phyloP scores from a whole-genome alignment of 23 tunicate species.

The Oikopleura dioica region DNA sequence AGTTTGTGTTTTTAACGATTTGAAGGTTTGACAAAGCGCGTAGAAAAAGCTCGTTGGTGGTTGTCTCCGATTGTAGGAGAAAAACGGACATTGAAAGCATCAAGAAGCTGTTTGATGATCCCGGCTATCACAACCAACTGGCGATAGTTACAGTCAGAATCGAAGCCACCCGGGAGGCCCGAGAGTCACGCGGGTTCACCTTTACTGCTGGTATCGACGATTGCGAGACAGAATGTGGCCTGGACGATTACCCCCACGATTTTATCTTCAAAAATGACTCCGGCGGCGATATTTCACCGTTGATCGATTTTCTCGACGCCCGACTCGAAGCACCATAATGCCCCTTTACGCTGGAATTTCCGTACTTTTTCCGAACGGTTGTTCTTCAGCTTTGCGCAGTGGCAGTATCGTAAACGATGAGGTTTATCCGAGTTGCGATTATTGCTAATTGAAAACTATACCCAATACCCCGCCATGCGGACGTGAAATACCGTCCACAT shows the following conservation, averaged over 20 bases:
- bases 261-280: background rate
- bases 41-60: background rate
- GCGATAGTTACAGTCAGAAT: slow-evolving; percentile 23
- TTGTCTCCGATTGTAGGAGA: slow-evolving; percentile 55
- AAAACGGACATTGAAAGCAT: slow-evolving; percentile 38
- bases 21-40: no score
- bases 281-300: no score
- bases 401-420: no score
- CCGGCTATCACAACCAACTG: no score
- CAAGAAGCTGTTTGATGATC: slow-evolving; percentile 1
- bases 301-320: no score
- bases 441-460: no score
- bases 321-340: no score
- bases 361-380: background rate
- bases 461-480: no score
- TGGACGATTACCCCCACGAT: slow-evolving; percentile 19
- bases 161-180: slow-evolving; percentile 18
- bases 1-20: no score
- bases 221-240: slow-evolving; percentile 69
- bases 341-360: background rate
- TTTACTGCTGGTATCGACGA: slow-evolving; percentile 59
- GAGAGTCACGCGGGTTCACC: slow-evolving; percentile 36
- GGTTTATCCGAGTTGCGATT: no score
- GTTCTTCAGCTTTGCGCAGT: background rate
- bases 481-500: background rate